phyloP scores from a whole-genome alignment of 2,888 invertebrate species.

The Icerya purchasi region DNA sequence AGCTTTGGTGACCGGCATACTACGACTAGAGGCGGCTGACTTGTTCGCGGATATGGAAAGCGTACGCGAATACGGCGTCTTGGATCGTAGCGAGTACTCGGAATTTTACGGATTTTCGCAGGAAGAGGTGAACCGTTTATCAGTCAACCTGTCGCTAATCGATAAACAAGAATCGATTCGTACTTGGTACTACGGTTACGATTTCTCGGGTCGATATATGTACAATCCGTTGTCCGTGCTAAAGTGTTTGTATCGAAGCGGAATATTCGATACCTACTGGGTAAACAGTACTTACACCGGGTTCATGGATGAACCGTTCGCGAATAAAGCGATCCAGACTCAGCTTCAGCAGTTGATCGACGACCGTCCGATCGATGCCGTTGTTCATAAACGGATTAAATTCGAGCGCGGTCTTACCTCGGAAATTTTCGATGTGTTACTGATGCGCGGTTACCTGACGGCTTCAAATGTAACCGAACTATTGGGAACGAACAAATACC shows the following conservation, averaged over 20 bases:
- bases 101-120: not conserved
- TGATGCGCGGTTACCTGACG: not conserved
- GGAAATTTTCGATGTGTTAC: not conserved
- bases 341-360: not conserved
- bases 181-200: not conserved
- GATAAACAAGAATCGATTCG: not conserved
- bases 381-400: not conserved
- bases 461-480: not conserved
- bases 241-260: not conserved
- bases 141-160: not conserved
- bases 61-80: not conserved
- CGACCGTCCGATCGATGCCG: not conserved
- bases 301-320: not conserved
- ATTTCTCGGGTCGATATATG: not conserved
- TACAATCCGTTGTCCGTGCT: not conserved
- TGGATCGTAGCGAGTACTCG: not conserved
- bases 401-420: not conserved
- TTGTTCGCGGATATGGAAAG: not conserved
- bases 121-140: not conserved
- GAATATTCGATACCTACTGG: not conserved
- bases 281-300: not conserved
- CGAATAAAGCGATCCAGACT: not conserved
- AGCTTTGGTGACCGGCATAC: not conserved
- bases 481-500: not conserved
- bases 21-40: not conserved